phyloP scores from a whole-genome alignment of 1,140 invertebrate genomes.

The Maniola jurtina region DNA sequence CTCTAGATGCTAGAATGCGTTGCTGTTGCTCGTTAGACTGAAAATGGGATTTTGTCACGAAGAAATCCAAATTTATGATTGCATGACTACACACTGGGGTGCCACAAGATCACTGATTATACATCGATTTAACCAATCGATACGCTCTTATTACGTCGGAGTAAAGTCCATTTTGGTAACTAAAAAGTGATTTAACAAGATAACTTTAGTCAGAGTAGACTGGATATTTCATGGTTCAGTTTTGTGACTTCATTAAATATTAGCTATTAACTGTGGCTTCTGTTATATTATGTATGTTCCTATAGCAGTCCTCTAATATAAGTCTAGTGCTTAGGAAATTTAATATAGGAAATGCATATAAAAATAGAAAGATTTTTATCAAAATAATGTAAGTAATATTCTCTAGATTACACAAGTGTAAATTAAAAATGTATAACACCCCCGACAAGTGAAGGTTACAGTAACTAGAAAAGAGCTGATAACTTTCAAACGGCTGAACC shows the following conservation, averaged over 20 bases:
- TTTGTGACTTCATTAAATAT: slow-evolving; percentile 30
- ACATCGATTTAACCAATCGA: slow-evolving; percentile 12
- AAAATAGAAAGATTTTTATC: too few species aligned
- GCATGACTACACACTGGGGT: slow-evolving; percentile 37
- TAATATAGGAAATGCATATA: too few species aligned
- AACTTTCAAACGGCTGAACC: too few species aligned
- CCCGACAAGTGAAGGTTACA: too few species aligned
- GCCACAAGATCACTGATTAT: slow-evolving; percentile 26
- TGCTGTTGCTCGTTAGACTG: slow-evolving; percentile 43
- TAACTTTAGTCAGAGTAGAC: slow-evolving; percentile 15
- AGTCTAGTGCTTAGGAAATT: too few species aligned
- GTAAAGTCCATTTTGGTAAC: slow-evolving; percentile 16
- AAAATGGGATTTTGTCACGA: slow-evolving; percentile 59
- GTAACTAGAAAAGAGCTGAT: too few species aligned
- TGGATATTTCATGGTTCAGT: slow-evolving; percentile 19
- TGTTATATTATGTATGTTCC: background rate
- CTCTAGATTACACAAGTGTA: too few species aligned
- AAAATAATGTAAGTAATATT: too few species aligned
- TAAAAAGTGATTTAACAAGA: slow-evolving; percentile 13
- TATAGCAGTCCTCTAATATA: background rate
- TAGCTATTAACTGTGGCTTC: slow-evolving; percentile 14
- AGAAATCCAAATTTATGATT: slow-evolving; percentile 55
- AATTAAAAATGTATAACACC: too few species aligned
- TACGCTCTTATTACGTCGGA: slow-evolving; percentile 4
- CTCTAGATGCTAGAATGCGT: slow-evolving; percentile 37